A percentile compares a stretch with the other conserved stretches of the same genome.
phyloP scores from a whole-genome alignment of 2,888 invertebrate species.

The Aethes cnicana region DNA sequence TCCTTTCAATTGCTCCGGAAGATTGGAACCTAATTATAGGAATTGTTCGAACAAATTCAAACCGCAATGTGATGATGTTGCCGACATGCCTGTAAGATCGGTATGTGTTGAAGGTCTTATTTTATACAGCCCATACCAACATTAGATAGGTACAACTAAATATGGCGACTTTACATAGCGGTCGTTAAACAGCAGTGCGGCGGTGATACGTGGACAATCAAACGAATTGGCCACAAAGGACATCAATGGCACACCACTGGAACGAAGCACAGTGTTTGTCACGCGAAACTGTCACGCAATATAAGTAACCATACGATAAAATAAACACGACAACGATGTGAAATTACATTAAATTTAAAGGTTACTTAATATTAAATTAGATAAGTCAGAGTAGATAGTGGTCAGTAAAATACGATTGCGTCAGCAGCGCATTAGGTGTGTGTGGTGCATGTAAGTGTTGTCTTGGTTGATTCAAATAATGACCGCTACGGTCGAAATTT shows the following conservation, averaged over 20 bases:
- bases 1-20: constrained; percentile 52
- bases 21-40: constrained; percentile 35
- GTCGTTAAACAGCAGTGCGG: constrained; percentile 28
- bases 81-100: too few species aligned
- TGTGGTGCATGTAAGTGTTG: neutral
- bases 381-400: neutral
- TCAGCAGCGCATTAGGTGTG: neutral
- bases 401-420: neutral
- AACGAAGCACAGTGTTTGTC: constrained; percentile 55
- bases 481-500: constrained; percentile 21
- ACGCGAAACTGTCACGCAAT: constrained; percentile 70
- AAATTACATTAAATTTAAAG: constrained; percentile 52
- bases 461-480: constrained; percentile 15
- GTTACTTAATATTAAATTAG: neutral
- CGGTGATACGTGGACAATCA: constrained; percentile 46
- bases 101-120: too few species aligned
- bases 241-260: constrained; percentile 58
- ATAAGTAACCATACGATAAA: constrained; percentile 62
- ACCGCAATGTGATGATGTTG: neutral
- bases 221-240: constrained; percentile 58
- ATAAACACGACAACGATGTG: constrained; percentile 45
- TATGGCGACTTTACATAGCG: constrained; percentile 40
- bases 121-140: too few species aligned
- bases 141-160: too few species aligned
- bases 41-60: constrained; percentile 1